Evolutionary conservation across 2,888 invertebrate species (phyloP).

Genomic region (Parnassius smintheus): DNA sequence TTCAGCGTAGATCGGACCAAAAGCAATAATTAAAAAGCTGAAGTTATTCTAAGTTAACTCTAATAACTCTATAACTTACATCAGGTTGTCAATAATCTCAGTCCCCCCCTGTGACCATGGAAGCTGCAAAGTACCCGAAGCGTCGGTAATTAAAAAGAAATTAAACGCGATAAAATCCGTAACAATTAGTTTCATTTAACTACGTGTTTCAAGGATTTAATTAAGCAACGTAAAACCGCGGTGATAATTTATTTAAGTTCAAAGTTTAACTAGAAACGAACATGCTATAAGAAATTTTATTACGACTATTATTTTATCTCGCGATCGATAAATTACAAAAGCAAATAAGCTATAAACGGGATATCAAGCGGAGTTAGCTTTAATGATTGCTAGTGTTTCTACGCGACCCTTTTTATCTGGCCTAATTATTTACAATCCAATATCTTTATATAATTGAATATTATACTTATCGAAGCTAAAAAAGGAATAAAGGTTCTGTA

Average conservation of each 20-base stretch:
- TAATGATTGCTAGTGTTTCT: slow-evolving; percentile 20
- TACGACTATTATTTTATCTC: slow-evolving; percentile 33
- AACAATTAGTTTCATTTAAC: neutral
- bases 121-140: too few relatives aligned
- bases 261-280: slow-evolving; percentile 22
- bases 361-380: slow-evolving; percentile 34
- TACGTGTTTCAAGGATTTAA: neutral
- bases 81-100: too few relatives aligned
- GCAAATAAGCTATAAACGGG: slow-evolving; percentile 41
- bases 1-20: too few relatives aligned
- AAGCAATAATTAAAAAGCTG: too few relatives aligned
- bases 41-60: too few relatives aligned
- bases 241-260: slow-evolving; percentile 26
- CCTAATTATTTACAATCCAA: too few relatives aligned
- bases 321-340: slow-evolving; percentile 47
- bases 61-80: too few relatives aligned
- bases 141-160: too few relatives aligned
- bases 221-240: slow-evolving; percentile 1
- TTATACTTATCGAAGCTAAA: too few relatives aligned
- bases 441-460: too few relatives aligned
- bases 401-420: slow-evolving; percentile 1
- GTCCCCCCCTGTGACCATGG: too few relatives aligned
- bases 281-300: slow-evolving; percentile 30
- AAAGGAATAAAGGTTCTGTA: too few relatives aligned
- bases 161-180: neutral